Conservation (phyloP, 2,113 vertebrate species). For the Labrus mixtus region DNA sequence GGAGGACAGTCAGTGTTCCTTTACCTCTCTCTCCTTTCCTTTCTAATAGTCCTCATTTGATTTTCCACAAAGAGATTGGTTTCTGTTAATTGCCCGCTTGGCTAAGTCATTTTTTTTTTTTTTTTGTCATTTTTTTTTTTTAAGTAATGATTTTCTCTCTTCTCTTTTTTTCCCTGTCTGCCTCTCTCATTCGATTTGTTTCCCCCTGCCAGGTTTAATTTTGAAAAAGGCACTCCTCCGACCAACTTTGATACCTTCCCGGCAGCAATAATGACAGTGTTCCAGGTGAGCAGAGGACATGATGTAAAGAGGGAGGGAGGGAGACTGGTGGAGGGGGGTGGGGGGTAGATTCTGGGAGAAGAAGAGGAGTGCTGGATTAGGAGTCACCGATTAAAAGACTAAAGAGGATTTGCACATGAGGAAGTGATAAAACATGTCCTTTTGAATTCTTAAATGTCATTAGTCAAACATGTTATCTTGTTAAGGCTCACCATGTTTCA, state of each 20-base stretch:
- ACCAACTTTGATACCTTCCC: conserved; percentile 99
- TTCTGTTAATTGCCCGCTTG: conserved; percentile 22
- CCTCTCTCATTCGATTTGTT: conserved; percentile 2
- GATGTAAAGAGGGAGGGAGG: not conserved
- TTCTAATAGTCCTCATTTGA: conserved; percentile 13
- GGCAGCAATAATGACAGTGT: conserved; percentile 99
- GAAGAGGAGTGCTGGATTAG: conserved; percentile 33
- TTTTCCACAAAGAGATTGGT: conserved; percentile 25
- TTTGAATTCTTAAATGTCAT: conserved; percentile 35
- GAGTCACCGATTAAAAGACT: conserved; percentile 14
- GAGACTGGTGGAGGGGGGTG: not conserved
- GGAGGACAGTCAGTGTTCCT: conserved; percentile 92
- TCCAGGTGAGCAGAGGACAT: conserved; percentile 87
- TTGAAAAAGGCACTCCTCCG: conserved; percentile 91
- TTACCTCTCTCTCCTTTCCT: not conserved
- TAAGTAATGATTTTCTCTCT: not conserved
- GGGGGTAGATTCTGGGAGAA: not conserved
- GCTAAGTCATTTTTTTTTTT: conserved; percentile 10
- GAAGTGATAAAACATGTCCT: conserved; percentile 25
- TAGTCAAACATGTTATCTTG: conserved; percentile 7
- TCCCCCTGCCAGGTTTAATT: conserved; percentile 84
- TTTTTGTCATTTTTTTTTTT: not conserved
- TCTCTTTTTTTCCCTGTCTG: not conserved
- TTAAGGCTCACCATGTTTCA: conserved; percentile 2
- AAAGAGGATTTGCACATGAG: conserved; percentile 27